phyloP scores from a whole-genome alignment of 2,113 vertebrate genomes.

The Canis aureus region DNA sequence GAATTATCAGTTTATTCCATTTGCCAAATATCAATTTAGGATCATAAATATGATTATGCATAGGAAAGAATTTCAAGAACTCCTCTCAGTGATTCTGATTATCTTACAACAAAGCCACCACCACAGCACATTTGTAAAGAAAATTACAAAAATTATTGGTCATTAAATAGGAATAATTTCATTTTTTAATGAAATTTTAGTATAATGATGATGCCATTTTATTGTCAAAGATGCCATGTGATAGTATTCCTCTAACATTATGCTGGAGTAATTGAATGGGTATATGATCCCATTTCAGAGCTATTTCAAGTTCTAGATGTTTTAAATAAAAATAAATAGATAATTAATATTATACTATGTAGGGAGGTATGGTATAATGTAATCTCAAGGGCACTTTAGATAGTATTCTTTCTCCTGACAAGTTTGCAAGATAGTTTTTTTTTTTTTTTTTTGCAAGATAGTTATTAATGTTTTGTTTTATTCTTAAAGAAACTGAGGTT shows the following conservation, averaged over 20 bases:
- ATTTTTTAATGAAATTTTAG: conserved; percentile 16
- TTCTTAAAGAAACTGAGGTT: background rate
- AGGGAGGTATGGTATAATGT: background rate
- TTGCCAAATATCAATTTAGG: conserved; percentile 48
- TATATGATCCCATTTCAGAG: background rate
- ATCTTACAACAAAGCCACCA: background rate
- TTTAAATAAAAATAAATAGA: conserved; percentile 48
- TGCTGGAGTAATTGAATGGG: background rate
- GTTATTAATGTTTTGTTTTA: background rate
- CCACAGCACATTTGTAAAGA: background rate
- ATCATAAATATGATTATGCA: conserved; percentile 47
- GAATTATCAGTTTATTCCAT: conserved; percentile 38
- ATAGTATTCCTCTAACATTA: background rate
- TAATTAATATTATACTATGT: conserved; percentile 16
- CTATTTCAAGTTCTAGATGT: conserved; percentile 9
- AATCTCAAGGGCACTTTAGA: background rate
- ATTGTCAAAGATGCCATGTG: background rate
- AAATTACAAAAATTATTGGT: conserved; percentile 13
- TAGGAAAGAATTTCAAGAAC: conserved; percentile 35
- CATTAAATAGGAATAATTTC: background rate
- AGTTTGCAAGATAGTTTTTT: background rate
- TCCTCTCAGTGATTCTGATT: background rate
- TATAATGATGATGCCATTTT: conserved; percentile 5
- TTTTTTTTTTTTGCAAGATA: background rate
- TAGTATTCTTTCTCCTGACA: background rate